Base-by-base conservation (phyloP, 2,113 vertebrate species). In the Periophthalmus modestus region DNA sequence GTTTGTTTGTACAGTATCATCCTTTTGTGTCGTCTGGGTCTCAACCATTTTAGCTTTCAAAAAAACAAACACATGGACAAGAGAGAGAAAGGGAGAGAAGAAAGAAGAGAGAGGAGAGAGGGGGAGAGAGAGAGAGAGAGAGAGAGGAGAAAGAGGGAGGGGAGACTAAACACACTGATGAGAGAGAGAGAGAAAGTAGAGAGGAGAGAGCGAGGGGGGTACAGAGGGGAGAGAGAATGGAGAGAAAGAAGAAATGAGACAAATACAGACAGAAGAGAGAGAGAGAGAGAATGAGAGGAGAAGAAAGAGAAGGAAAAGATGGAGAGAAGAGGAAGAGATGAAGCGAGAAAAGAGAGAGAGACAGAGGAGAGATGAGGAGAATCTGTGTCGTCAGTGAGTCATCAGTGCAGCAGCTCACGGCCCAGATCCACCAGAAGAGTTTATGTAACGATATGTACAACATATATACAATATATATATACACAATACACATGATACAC, bases 331-430 rank as follows among this genome's bases (percentile, higher is more conserved):
- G n/a, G n/a, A n/a, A n/a, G n/a, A n/a, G n/a, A n/a, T n/a, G n/a
- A n/a, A n/a, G n/a, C n/a, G n/a, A n/a, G n/a, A n/a, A n/a, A n/a
- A n/a, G n/a, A n/a, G n/a, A n/a, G n/a, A n/a, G n/a, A n/a, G n/a
- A n/a, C n/a, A n/a, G n/a, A n/a, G n/a, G n/a, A n/a, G n/a, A n/a
- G 23, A 11, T 54, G 59, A 71, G 69, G 70, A 39, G 39, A 72
- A 75, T 43, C 24, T 73, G 70, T 85, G 72, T 78, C 52, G 67
- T 83, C 77, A 74, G 16, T 88, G 85, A 87, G 74, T 88, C 87
- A 87, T 78, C 75, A 73, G 73, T 87, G 83, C 86, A 85, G 88
- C 61, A 69, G 76, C 69, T 66, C 23, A 77, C 50, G 74, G 69
- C 63, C 61, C 54, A 67, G n/a, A 78, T 72, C 82, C 11, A 66